phyloP scores from a whole-genome alignment of 2,797 vertebrate genomes.

The Myiothlypis coronata region DNA sequence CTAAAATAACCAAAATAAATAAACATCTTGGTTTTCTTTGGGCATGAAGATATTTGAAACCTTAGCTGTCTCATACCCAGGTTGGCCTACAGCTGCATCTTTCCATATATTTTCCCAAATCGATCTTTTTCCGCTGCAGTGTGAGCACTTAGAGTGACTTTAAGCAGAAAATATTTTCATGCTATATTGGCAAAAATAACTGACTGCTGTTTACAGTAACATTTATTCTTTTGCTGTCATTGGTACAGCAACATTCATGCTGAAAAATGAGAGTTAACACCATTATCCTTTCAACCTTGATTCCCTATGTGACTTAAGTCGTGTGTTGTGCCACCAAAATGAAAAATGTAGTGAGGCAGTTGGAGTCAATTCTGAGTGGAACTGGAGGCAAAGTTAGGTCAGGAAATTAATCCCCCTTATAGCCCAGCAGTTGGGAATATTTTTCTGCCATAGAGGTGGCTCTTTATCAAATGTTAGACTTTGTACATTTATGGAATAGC shows the following conservation, averaged over 20 bases:
- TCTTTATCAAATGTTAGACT: neutral
- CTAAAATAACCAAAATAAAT: neutral
- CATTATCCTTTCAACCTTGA: constrained; percentile 3
- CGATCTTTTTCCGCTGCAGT: neutral
- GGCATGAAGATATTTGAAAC: neutral
- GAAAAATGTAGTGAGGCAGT: neutral
- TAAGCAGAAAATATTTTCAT: neutral
- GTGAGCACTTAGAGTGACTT: neutral
- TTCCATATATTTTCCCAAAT: neutral
- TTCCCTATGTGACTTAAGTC: neutral
- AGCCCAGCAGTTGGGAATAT: neutral
- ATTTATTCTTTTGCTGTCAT: neutral
- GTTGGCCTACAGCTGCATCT: neutral
- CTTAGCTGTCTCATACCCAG: neutral
- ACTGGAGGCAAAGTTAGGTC: neutral
- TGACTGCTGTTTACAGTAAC: neutral
- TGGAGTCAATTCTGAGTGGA: neutral
- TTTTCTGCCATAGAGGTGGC: neutral
- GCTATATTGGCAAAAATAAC: neutral
- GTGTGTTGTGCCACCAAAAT: neutral
- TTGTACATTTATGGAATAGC: neutral
- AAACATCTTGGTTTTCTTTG: neutral
- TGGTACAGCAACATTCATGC: neutral
- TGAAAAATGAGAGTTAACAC: neutral
- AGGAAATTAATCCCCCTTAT: neutral